These are phyloP conservation scores for Eclectus roratus DNA, from an alignment of 2,113 vertebrate species.

Conservation along the genomic window DNA sequence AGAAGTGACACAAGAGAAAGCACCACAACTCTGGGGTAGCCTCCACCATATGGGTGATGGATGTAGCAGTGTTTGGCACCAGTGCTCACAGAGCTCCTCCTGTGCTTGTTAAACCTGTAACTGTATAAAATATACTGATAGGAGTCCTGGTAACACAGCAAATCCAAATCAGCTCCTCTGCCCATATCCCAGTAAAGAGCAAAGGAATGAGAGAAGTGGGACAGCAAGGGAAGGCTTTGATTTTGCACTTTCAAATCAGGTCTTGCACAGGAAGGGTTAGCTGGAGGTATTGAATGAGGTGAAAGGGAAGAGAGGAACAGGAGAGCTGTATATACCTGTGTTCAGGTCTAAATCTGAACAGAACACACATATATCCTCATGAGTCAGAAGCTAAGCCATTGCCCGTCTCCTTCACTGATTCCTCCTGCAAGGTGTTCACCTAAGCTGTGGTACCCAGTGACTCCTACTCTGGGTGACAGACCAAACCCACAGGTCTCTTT, in stretches of 20 bases:
- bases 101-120: neutral
- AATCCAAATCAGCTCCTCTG: neutral
- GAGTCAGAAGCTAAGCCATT: neutral
- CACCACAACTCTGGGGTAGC: accelerated
- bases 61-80: neutral
- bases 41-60: neutral
- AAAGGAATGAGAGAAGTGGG: neutral
- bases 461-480: neutral
- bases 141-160: neutral
- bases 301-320: neutral
- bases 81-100: neutral
- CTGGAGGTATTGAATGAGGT: neutral
- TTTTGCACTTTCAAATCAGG: neutral
- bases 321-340: neutral
- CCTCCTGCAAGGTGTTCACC: neutral
- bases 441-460: neutral
- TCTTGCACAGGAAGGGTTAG: neutral
- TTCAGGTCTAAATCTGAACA: neutral
- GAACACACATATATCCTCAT: neutral
- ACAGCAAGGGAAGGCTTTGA: neutral
- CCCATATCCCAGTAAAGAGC: neutral
- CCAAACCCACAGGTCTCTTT: neutral
- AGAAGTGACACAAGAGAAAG: neutral
- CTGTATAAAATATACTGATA: neutral
- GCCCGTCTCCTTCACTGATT: neutral